Evolutionary conservation across 2,888 invertebrate genomes (phyloP).

Genomic region (Mythimna lalbum): DNA sequence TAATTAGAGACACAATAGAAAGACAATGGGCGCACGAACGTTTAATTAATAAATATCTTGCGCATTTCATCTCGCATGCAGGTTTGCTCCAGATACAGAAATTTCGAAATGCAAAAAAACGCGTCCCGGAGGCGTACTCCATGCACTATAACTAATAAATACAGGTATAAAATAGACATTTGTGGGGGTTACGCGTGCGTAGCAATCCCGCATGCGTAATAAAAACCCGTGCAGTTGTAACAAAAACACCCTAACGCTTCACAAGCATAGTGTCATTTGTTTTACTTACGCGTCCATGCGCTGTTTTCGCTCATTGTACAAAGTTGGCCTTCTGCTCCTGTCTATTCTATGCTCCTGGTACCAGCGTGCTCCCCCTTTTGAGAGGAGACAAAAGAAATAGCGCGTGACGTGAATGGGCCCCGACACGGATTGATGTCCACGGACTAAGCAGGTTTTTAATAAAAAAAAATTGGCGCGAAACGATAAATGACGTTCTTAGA

Average conservation of each 20-base stretch:
- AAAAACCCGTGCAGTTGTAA: too few species aligned
- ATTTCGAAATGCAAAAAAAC: too few species aligned
- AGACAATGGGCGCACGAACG: too few species aligned
- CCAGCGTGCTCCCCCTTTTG: conserved; percentile 43
- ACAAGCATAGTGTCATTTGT: background rate
- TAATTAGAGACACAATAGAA: too few species aligned
- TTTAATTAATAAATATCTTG: too few species aligned
- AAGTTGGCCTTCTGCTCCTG: background rate
- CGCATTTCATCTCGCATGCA: too few species aligned
- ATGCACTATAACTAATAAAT: too few species aligned
- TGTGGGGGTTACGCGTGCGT: too few species aligned
- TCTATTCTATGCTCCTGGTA: background rate
- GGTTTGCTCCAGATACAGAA: too few species aligned
- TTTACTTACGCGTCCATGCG: accelerated
- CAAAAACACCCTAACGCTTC: background rate
- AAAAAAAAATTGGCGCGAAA: conserved; percentile 51
- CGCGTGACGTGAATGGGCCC: conserved; percentile 68
- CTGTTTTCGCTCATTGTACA: background rate
- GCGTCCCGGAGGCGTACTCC: too few species aligned
- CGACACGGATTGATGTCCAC: conserved; percentile 65
- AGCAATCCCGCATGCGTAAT: too few species aligned
- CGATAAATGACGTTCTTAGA: conserved; percentile 55
- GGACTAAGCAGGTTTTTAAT: conserved; percentile 61
- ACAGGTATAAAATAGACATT: too few species aligned
- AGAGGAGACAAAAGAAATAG: conserved; percentile 70